Conservation (phyloP, 2,888 invertebrate species). For the Timandra comae region DNA sequence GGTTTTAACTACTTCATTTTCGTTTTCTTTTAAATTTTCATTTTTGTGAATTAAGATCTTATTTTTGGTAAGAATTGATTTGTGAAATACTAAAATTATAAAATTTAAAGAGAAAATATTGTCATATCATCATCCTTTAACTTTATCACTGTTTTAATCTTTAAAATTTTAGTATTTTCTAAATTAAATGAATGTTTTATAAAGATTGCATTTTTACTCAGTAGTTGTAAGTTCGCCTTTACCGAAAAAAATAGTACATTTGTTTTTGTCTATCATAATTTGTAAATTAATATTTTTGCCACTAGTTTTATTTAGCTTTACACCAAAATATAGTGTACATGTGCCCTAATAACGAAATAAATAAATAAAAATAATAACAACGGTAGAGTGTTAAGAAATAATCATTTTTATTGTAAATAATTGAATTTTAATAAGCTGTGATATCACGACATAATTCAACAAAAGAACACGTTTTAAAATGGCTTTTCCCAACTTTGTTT, state of each 20-base stretch:
- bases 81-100: too few relatives aligned
- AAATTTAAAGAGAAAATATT: too few relatives aligned
- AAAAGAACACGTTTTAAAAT: too few relatives aligned
- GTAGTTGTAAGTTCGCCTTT: slow-evolving; percentile 10
- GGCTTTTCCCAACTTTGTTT: too few relatives aligned
- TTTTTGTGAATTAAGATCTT: too few relatives aligned
- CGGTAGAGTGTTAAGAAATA: slow-evolving; percentile 25
- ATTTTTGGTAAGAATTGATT: too few relatives aligned
- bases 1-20: too few relatives aligned
- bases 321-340: slow-evolving; percentile 67
- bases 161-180: too few relatives aligned
- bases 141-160: too few relatives aligned
- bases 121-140: too few relatives aligned
- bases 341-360: slow-evolving; percentile 40
- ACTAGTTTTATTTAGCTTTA: slow-evolving; percentile 70
- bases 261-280: slow-evolving; percentile 24
- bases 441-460: slow-evolving; percentile 67
- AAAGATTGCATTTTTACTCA: slow-evolving; percentile 8
- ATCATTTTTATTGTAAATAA: slow-evolving; percentile 27
- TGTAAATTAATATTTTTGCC: slow-evolving; percentile 52
- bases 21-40: too few relatives aligned
- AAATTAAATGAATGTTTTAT: slow-evolving; percentile 10
- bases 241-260: slow-evolving; percentile 23
- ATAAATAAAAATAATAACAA: slow-evolving; percentile 30
- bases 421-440: slow-evolving; percentile 63